Conservation (phyloP, 2,797 vertebrate species). For the Acomys russatus region DNA sequence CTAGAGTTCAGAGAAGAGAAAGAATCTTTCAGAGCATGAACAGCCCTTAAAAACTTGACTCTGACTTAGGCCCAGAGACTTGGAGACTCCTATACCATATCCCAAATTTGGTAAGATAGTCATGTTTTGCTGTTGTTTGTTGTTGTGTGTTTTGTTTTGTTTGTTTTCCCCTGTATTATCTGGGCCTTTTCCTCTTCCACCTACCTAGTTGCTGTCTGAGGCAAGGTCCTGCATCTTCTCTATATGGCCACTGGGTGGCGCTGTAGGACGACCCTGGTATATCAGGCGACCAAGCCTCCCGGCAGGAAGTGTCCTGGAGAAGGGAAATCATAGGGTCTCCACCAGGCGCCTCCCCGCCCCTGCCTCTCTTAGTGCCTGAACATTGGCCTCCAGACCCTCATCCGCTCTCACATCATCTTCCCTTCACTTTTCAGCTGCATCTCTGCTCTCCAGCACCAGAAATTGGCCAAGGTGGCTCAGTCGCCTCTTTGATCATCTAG, state of each 20-base stretch:
- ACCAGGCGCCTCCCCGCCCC: no score
- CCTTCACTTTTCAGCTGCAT: not conserved
- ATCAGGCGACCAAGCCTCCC: not conserved
- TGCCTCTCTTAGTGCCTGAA: not conserved
- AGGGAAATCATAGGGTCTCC: not conserved
- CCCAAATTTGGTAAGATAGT: not conserved
- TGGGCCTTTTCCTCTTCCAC: not conserved
- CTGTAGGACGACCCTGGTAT: constrained; percentile 68
- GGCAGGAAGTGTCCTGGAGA: accelerated
- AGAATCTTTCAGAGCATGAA: not conserved
- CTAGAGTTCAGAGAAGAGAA: not conserved
- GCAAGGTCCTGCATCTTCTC: not conserved
- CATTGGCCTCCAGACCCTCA: not conserved
- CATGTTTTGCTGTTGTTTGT: not conserved
- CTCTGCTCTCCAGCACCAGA: not conserved
- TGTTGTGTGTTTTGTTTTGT: not conserved
- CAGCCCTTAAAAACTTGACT: not conserved
- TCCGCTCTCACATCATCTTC: not conserved
- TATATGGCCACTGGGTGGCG: constrained; percentile 30
- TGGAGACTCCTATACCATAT: not conserved
- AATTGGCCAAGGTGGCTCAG: not conserved
- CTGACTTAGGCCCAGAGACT: not conserved
- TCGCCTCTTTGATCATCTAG: not conserved
- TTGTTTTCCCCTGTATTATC: not conserved
- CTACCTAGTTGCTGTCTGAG: accelerated